Percentiles rank a stretch among this genome's conserved stretches.
Evolutionary conservation across 2,797 vertebrate genomes (phyloP).

Genomic region (Thamnophis elegans): DNA sequence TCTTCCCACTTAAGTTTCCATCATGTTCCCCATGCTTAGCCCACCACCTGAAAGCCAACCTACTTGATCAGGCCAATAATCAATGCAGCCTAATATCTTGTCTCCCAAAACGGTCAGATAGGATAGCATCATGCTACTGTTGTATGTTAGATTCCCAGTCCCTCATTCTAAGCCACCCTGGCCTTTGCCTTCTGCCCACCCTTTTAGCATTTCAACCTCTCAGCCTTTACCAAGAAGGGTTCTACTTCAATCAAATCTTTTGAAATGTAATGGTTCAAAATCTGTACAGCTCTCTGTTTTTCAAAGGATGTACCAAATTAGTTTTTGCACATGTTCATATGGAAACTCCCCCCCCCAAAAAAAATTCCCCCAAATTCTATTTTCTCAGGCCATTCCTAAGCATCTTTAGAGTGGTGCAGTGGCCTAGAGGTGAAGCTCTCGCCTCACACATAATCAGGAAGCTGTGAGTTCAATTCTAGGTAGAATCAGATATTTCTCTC

Average conservation of each 20-base stretch:
- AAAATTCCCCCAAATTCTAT: background rate
- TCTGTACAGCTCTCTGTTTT: background rate
- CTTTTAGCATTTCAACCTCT: background rate
- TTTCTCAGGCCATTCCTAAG: background rate
- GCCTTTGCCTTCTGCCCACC: background rate
- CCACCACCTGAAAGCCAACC: background rate
- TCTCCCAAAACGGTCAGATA: background rate
- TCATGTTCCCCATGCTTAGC: background rate
- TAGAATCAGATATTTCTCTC: too few relatives aligned
- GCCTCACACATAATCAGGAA: too few relatives aligned
- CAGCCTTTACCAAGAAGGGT: background rate
- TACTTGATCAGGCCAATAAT: background rate
- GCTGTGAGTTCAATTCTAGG: too few relatives aligned
- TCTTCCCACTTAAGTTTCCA: background rate
- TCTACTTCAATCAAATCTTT: background rate
- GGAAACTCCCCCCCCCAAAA: background rate
- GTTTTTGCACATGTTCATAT: background rate
- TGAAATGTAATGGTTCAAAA: background rate
- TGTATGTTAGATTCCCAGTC: background rate
- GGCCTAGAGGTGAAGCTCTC: too few relatives aligned
- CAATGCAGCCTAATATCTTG: background rate
- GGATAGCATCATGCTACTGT: background rate
- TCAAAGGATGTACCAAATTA: background rate
- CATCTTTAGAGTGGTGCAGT: background rate
- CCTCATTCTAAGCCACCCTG: background rate